Base-by-base conservation (phyloP, 1,140 invertebrate species). In the Drosophila navojoa region DNA sequence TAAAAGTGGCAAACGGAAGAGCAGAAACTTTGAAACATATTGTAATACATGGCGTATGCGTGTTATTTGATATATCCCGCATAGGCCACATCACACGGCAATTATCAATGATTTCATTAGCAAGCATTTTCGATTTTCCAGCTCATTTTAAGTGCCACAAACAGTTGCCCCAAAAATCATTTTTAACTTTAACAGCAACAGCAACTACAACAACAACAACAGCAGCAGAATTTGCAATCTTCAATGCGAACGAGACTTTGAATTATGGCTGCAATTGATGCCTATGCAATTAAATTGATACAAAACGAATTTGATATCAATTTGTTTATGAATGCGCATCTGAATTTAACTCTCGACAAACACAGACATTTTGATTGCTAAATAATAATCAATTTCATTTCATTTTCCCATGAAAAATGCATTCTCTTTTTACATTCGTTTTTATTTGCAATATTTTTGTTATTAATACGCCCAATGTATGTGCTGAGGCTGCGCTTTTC, bases 231-330 rank as follows among this genome's bases (percentile, higher is more conserved):
- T 61, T 52, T 4, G 32, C 9, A 50, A 66, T 42, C 54, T 42
- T 38, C 5, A 7, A 42, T 10, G 7, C 19, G 38, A 58, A 38
- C 47, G 45, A 44, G 58, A 71, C 59, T 71, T 59, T 3, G 54
- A 67, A 38, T 59, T 71, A 38, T 67, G 69, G 19, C 19, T 22
- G 19, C 19, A 22, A 22, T 42, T n/a, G 63, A 22, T 49, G 52
- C 32, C 53, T n/a, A 9, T 40, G 69, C 45, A 53, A 71, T 67
- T 58, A 71, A 71, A 53, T 42, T 29, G 2, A 5, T 27, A 71
- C 57, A 57, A 64, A 57, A 53, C 29, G 38, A 53, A 67, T 53
- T 71, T 67, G 45, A 59, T 45, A 19, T 29, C 44, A 66, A 71
- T 40, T 58, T 22, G 53, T 44, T 66, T 66, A 71, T 71, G 25